Evolutionary conservation across 2,113 vertebrate genomes (phyloP).

Genomic region (Otis tarda): DNA sequence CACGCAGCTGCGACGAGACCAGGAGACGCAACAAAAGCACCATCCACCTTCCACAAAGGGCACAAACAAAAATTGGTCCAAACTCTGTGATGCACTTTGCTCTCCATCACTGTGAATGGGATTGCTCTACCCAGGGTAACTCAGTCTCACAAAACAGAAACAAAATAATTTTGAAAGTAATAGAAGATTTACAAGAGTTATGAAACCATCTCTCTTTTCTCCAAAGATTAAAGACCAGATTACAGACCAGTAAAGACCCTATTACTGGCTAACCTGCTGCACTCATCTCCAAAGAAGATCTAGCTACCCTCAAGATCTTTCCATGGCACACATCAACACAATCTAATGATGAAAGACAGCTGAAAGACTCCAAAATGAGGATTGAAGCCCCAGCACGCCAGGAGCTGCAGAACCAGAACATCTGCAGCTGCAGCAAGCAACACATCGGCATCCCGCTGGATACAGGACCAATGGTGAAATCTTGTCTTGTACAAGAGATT

Average conservation of each 20-base stretch:
- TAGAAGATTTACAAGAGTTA: background rate
- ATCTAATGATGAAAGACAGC: background rate
- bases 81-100: background rate
- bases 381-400: background rate
- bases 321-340: background rate
- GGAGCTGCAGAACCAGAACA: background rate
- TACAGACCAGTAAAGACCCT: background rate
- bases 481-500: background rate
- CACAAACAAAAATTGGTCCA: background rate
- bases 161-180: background rate
- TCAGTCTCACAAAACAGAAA: background rate
- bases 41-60: background rate
- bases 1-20: background rate
- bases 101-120: background rate
- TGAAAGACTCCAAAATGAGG: background rate
- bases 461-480: background rate
- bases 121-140: background rate
- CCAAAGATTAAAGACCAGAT: constrained; percentile 10
- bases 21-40: background rate
- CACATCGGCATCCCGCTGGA: rapidly evolving
- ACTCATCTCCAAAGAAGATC: background rate
- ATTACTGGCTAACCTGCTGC: background rate
- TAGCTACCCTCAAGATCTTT: background rate
- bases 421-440: too few relatives aligned
- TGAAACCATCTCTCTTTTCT: background rate